Evolutionary conservation across 2,888 invertebrate species (phyloP), one percentile per base, ranked within the genome.

Genomic region (Noctua janthe): DNA sequence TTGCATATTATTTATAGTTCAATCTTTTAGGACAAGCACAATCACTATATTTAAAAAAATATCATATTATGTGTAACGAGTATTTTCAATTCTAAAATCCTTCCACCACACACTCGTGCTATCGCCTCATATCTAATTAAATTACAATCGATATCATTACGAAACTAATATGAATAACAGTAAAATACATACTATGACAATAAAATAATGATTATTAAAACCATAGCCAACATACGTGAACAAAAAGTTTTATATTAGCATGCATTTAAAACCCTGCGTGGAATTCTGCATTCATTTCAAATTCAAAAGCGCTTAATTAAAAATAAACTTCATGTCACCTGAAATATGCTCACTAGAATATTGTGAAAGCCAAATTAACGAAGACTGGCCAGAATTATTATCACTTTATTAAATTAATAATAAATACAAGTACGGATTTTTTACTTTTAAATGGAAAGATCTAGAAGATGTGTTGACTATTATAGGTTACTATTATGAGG

Each of bases 281-380:
- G 49, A 81, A 71, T 76, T 74, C 62, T 69, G 75, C 76, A 85
- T 85, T 80, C 82, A 84, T 81, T 82, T 43, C 62, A 81, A 76
- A 81, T 84, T 84, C 74, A 84, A 85, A 84, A 77, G 82, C 82
- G 67, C 67, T 86, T 86, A 78, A 86, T 85, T 85, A 78, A 83
- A 84, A 85, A 82, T 85, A 78, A 75, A 76, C 74, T 78, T 74
- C 47, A 74, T 71, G 78, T 76, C 87, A 83, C 76, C 86, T 83
- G 76, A 35, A 78, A 71, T 71, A 67, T 78, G 66, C 70, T 62
- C 66, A 23, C 59, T 73, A 71, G 47, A 75, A 73, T 73, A 81
- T 75, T 78, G 20, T 77, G 73, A 78, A 86, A 69, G 54, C 11
- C 1, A 49, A 75, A 82, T 85, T 54, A 78, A 82, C 20, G 47